These are phyloP conservation scores for Cheilosia vernalis DNA, from an alignment of 2,888 invertebrate species.

Conservation along the genomic window DNA sequence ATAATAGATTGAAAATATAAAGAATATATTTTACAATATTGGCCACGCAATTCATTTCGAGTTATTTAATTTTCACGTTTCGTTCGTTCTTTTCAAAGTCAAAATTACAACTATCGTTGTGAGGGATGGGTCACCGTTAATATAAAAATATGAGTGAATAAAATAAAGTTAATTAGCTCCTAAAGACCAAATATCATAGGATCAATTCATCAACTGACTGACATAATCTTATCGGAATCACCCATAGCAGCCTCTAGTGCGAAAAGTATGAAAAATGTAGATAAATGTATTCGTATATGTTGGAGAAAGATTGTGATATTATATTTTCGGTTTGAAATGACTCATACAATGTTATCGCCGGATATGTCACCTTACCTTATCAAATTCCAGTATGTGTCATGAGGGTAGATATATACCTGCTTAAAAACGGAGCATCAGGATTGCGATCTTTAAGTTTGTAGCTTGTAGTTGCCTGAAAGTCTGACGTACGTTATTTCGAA, in stretches of 20 bases:
- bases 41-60: slow-evolving; percentile 80
- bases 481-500: too few relatives aligned
- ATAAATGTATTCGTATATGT: not conserved
- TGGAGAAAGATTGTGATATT: too few relatives aligned
- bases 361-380: too few relatives aligned
- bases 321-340: too few relatives aligned
- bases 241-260: not conserved
- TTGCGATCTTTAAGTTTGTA: too few relatives aligned
- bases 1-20: slow-evolving; percentile 80
- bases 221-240: slow-evolving; percentile 43
- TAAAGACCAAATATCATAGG: not conserved
- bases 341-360: too few relatives aligned
- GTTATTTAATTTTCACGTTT: slow-evolving; percentile 48
- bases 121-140: not conserved
- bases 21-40: slow-evolving; percentile 80
- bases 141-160: slow-evolving; percentile 1
- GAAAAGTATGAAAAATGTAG: not conserved
- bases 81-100: slow-evolving; percentile 63
- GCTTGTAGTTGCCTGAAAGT: too few relatives aligned
- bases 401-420: too few relatives aligned
- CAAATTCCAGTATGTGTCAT: too few relatives aligned
- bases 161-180: not conserved
- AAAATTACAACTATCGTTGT: slow-evolving; percentile 32
- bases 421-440: too few relatives aligned
- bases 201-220: slow-evolving; percentile 42